Conservation (phyloP, 1,140 invertebrate genomes). For the Ips nitidus region DNA sequence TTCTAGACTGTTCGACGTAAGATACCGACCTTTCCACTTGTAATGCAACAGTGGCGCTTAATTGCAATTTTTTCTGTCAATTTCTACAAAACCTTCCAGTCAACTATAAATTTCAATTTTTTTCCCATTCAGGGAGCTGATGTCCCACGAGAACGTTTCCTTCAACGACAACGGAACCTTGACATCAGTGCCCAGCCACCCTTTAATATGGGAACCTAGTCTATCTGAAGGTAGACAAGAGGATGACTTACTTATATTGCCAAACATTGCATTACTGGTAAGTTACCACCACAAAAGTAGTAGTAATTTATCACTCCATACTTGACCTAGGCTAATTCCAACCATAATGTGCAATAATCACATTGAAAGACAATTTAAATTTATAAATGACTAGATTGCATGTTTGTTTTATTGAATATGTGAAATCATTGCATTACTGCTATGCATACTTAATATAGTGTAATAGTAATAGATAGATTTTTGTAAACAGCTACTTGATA, state of each 20-base stretch:
- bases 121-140: slow-evolving; percentile 60
- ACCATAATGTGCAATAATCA: too few relatives aligned
- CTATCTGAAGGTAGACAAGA: slow-evolving; percentile 70
- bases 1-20: too few relatives aligned
- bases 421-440: too few relatives aligned
- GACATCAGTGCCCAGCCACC: slow-evolving; percentile 67
- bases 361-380: too few relatives aligned
- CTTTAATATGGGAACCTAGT: slow-evolving; percentile 69
- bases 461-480: too few relatives aligned
- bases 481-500: too few relatives aligned
- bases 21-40: too few relatives aligned
- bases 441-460: too few relatives aligned
- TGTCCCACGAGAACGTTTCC: slow-evolving; percentile 67
- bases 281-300: slow-evolving; percentile 51
- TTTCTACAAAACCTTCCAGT: too few relatives aligned
- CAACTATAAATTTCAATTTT: not conserved
- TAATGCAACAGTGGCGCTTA: too few relatives aligned
- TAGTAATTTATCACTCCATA: not conserved
- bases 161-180: slow-evolving; percentile 78
- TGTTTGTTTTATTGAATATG: not conserved
- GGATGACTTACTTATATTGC: slow-evolving; percentile 74
- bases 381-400: not conserved
- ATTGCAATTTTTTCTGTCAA: too few relatives aligned
- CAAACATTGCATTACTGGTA: slow-evolving; percentile 89
- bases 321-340: not conserved